Evolutionary conservation across 2,113 vertebrate genomes (phyloP).

Genomic region (Ifrita kowaldi): DNA sequence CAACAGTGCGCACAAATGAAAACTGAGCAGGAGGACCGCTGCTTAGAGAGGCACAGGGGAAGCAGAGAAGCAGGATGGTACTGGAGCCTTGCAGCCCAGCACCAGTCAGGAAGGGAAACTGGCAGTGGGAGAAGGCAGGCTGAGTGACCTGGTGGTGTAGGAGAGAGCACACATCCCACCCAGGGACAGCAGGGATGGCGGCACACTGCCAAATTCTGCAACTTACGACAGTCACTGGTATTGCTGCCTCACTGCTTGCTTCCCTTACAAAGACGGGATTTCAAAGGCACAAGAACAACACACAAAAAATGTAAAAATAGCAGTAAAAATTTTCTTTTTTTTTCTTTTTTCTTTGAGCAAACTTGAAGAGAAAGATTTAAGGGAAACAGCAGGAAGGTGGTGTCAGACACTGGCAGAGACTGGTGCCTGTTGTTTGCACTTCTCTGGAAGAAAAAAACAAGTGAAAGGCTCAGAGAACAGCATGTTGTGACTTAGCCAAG

Average conservation of each 20-base stretch:
- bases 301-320: background rate
- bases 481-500: background rate
- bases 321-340: background rate
- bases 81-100: background rate
- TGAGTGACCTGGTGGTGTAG: background rate
- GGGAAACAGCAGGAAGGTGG: conserved; percentile 1
- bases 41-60: background rate
- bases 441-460: conserved; percentile 25
- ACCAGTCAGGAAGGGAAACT: background rate
- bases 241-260: background rate
- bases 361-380: conserved; percentile 10
- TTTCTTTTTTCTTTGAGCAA: background rate
- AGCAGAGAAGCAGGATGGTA: background rate
- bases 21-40: background rate
- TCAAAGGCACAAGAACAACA: background rate
- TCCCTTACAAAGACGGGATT: background rate
- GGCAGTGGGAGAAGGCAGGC: background rate
- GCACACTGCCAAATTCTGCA: background rate
- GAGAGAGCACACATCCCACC: background rate
- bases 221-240: background rate
- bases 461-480: background rate
- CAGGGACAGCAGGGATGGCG: background rate
- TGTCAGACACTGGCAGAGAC: background rate
- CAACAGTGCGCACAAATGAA: background rate
- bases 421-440: conserved; percentile 31